Percentiles rank a stretch among this genome's conserved stretches.
Evolutionary conservation across 2,113 vertebrate species (phyloP).

Genomic region (Penelope pileata): DNA sequence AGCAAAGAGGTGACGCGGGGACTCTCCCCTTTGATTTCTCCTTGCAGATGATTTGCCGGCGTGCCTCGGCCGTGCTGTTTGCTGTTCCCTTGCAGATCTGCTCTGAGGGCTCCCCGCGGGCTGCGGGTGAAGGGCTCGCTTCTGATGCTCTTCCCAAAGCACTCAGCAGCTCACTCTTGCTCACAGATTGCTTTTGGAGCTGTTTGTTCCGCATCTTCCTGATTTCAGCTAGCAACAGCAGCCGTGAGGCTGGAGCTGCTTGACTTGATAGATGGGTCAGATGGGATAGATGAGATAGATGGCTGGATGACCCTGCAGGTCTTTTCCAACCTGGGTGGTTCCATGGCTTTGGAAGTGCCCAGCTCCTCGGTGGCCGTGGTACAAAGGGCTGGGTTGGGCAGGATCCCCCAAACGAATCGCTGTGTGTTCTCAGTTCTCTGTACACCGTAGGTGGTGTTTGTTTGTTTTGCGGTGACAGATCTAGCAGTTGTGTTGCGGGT

Average conservation of each 20-base stretch:
- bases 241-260: rapidly evolving
- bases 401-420: neutral
- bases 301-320: neutral
- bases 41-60: neutral
- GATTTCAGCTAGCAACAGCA: neutral
- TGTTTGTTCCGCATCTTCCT: neutral
- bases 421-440: neutral
- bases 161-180: neutral
- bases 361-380: neutral
- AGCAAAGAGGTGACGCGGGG: neutral
- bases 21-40: slow-evolving; percentile 22
- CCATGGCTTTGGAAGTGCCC: neutral
- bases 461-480: neutral
- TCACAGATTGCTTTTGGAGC: neutral
- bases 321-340: neutral
- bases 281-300: no score
- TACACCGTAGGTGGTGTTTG: neutral
- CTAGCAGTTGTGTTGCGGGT: neutral
- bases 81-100: neutral
- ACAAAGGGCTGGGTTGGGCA: neutral
- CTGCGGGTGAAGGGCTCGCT: neutral
- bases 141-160: neutral
- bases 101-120: neutral
- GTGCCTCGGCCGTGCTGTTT: neutral
- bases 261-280: neutral